Evolutionary conservation across 2,113 vertebrate species (phyloP).

Genomic region (Ariopsis seemanni): DNA sequence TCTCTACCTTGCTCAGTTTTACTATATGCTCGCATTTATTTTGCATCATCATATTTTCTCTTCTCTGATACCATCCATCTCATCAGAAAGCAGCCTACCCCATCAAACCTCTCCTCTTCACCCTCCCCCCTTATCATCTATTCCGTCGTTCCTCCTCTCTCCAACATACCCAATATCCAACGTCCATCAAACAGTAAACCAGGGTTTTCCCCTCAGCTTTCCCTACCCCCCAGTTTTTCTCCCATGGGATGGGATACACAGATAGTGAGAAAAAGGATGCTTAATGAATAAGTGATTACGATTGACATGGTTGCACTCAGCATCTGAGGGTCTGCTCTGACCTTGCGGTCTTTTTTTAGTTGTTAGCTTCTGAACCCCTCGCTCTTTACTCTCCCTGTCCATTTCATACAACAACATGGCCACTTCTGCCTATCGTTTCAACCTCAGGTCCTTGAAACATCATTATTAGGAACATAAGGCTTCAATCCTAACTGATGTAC

Average conservation of each 20-base stretch:
- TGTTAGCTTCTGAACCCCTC: not conserved
- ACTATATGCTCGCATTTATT: not conserved
- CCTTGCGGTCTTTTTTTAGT: slow-evolving; percentile 33
- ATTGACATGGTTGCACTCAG: slow-evolving; percentile 62
- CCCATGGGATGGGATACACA: slow-evolving; percentile 50
- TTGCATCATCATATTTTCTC: slow-evolving; percentile 48
- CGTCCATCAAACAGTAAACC: slow-evolving; percentile 39
- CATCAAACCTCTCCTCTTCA: slow-evolving; percentile 30
- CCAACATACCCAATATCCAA: slow-evolving; percentile 37
- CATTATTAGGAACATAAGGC: slow-evolving; percentile 17
- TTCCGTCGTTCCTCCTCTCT: slow-evolving; percentile 3
- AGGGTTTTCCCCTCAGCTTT: slow-evolving; percentile 5
- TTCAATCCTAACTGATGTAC: not conserved
- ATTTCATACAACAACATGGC: not conserved
- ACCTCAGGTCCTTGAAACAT: slow-evolving; percentile 3
- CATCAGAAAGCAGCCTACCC: slow-evolving; percentile 15
- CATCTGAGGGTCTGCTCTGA: slow-evolving; percentile 37
- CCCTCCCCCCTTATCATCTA: slow-evolving; percentile 39
- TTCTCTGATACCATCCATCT: slow-evolving; percentile 54
- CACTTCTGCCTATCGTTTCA: not conserved
- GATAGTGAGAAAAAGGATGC: slow-evolving; percentile 61
- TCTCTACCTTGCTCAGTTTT: not conserved
- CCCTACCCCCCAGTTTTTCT: slow-evolving; percentile 20
- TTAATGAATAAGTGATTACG: slow-evolving; percentile 80
- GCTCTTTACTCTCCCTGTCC: not conserved